Conservation (phyloP, 92 coral and sea anemone genomes). For the Phenganax subtilis region DNA sequence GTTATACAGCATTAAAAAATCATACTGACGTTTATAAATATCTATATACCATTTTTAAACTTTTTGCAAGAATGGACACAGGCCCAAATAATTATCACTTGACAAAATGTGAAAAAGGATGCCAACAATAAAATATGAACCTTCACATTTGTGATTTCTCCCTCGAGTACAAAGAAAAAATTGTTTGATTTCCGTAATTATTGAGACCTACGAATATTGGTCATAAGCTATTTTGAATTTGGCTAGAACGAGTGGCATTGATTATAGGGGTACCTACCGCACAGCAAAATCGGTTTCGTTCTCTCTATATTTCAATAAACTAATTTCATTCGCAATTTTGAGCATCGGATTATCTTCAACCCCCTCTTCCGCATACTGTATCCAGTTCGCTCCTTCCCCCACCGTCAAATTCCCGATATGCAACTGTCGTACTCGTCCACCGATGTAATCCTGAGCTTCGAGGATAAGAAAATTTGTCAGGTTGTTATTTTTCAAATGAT, state of each 20-base stretch:
- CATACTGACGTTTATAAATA: too few relatives aligned
- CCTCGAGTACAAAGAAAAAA: too few relatives aligned
- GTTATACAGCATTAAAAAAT: too few relatives aligned
- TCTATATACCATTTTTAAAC: too few relatives aligned
- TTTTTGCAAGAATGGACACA: too few relatives aligned
- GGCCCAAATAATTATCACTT: too few relatives aligned
- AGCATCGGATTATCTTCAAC: conserved; percentile 24
- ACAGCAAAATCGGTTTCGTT: conserved; percentile 14
- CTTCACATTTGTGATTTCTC: too few relatives aligned
- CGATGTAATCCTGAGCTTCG: conserved; percentile 80
- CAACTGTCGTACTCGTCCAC: conserved; percentile 68
- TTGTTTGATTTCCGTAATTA: too few relatives aligned
- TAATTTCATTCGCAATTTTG: conserved; percentile 19
- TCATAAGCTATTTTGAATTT: too few relatives aligned
- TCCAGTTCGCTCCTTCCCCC: conserved; percentile 87
- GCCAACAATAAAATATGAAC: too few relatives aligned
- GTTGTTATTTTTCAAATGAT: conserved; percentile 59
- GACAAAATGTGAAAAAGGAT: too few relatives aligned
- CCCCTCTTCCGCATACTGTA: conserved; percentile 54
- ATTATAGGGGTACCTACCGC: conserved; percentile 3
- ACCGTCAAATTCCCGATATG: conserved; percentile 51
- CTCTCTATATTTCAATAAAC: conserved; percentile 10
- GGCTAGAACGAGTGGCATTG: too few relatives aligned
- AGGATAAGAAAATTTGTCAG: conserved; percentile 66
- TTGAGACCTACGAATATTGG: background rate